Evolutionary conservation across 2,797 vertebrate species (phyloP), one percentile per base, ranked within the genome.

Genomic region (Intellagama lesueurii): DNA sequence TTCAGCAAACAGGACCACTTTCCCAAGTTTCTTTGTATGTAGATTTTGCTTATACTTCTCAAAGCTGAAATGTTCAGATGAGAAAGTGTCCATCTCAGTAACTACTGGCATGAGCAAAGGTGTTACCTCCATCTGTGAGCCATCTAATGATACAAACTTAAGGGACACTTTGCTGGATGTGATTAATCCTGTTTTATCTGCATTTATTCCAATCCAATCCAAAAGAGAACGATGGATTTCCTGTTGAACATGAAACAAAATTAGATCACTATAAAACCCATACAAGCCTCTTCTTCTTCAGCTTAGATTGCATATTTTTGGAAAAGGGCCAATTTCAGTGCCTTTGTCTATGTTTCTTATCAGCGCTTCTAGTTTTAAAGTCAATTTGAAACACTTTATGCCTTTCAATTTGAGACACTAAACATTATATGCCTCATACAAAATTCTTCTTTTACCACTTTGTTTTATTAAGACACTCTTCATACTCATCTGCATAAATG

Each of bases 1-100:
- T 87, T 99, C 98, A 0, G 97, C 90, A 22, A 98, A 99, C 44
- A 99, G 96, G 75, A 99, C 12, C 1, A 97, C 96, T 91, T 96
- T 98, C 0, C 99, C 99, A 72, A 99, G 96, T 0, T 90, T 93
- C 68, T 90, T 94, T 56, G 98, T 98, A 68, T 96, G 96, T 92
- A 99, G 96, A 89, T 98, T 97, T 87, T 96, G 93, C 30, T 91
- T 94, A 88, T 99, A 99, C 0, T 91, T 97, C 52, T 98, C 92
- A 66, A 98, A 90, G 91, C 83, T 96, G 94, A 99, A 99, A n/a
- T 97, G 93, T 0, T 97, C 84, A 1, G 97, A 97, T 9, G 92
- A 95, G 89, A 96, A 95, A 32, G 86, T 94, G 32, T 96, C 91
- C 1, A 89, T 79, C n/a, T 97, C 91, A 0, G 97, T 98, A 77